Conservation (phyloP, 2,113 vertebrate species). For the Panthera uncia region DNA sequence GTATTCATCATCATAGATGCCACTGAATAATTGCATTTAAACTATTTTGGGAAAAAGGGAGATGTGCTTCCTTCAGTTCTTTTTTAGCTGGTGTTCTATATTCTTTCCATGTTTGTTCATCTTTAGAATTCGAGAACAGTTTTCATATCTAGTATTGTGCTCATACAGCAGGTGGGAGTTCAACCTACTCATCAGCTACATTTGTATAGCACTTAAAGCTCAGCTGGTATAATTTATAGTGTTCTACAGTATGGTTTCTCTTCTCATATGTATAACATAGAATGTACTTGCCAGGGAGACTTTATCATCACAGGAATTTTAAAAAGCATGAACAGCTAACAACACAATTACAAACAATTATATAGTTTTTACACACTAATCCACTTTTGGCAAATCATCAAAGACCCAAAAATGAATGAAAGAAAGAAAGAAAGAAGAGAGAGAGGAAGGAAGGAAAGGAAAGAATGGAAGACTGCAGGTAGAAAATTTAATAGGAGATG, state of each 20-base stretch:
- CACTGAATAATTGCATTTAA: background rate
- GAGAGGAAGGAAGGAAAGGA: background rate
- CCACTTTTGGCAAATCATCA: conserved; percentile 34
- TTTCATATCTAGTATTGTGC: conserved; percentile 41
- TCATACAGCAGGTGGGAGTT: conserved; percentile 62
- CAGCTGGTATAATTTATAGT: background rate
- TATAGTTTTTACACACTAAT: background rate
- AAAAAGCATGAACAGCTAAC: background rate
- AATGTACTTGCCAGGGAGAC: background rate
- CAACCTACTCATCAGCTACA: conserved; percentile 8
- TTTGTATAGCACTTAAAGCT: conserved; percentile 41
- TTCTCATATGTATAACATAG: background rate
- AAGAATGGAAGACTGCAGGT: background rate
- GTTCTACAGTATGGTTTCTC: background rate
- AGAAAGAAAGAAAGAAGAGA: background rate
- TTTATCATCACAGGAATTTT: conserved; percentile 58
- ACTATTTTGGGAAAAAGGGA: background rate
- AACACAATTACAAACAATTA: background rate
- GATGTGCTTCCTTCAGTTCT: background rate
- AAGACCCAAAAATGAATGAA: background rate
- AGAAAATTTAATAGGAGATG: background rate
- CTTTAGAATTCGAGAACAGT: conserved; percentile 57
- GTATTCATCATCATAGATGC: background rate
- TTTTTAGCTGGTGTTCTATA: background rate
- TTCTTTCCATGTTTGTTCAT: conserved; percentile 28